phyloP scores from a whole-genome alignment of 92 coral and sea anemone genomes.

The Nematostella vectensis region DNA sequence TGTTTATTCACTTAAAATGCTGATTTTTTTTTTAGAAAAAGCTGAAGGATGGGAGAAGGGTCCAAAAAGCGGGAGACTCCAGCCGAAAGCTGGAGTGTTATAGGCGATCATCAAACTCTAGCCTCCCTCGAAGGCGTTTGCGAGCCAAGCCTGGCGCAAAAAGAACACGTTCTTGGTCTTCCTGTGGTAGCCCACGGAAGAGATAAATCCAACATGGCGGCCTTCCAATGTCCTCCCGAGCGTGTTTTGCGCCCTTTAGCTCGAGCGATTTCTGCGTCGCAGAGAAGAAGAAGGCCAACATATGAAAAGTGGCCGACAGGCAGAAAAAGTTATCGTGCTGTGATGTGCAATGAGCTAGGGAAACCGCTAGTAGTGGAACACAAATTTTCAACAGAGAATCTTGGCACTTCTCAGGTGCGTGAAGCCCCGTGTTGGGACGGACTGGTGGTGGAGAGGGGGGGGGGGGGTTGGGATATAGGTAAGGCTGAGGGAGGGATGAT shows the following conservation, averaged over 20 bases:
- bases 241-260: conserved; percentile 71
- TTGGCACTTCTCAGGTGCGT: conserved; percentile 52
- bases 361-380: conserved; percentile 70
- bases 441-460: neutral
- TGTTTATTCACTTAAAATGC: too few species aligned
- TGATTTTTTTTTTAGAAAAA: too few species aligned
- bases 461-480: neutral
- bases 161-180: conserved; percentile 1
- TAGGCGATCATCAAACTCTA: too few species aligned
- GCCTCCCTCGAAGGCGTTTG: too few species aligned
- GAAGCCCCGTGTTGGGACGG: neutral
- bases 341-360: conserved; percentile 75
- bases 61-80: too few species aligned
- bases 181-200: neutral
- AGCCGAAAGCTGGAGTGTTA: too few species aligned
- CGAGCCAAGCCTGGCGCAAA: too few species aligned
- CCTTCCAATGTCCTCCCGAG: conserved; percentile 73
- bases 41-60: too few species aligned
- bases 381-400: conserved; percentile 39
- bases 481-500: too few species aligned
- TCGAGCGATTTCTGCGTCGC: conserved; percentile 36
- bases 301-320: conserved; percentile 17
- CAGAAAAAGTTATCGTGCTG: conserved; percentile 74
- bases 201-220: conserved; percentile 59
- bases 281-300: conserved; percentile 17